Evolutionary conservation across 2,888 invertebrate genomes (phyloP), one percentile per base, ranked within the genome.

Genomic region (Melitaea athalia): DNA sequence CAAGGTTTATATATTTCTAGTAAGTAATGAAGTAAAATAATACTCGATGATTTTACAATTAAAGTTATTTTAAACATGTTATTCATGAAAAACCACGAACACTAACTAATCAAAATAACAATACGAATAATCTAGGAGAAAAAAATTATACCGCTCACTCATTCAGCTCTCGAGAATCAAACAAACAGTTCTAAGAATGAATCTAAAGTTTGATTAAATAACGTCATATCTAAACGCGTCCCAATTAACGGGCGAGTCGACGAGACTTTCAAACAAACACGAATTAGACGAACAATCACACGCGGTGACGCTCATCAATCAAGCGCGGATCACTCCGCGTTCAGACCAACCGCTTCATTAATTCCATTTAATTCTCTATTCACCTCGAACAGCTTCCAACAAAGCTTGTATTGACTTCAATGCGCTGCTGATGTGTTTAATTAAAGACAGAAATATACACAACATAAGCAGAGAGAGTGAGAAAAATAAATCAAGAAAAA

Each of bases 331-430:
- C 38, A 38, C 38, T 38, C 53, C 0, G 24, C 14, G 6, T 4
- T 2, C 5, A n/a, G n/a, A 49, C 14, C 14, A 14, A 45, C 17
- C 59, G 52, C 62, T 68, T 69, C 66, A 64, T 71, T 69, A 61
- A 71, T 71, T 69, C 63, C 71, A 67, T 68, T 68, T 71, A 63
- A 57, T 66, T 42, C 66, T 68, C 69, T 71, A 71, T 71, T 71
- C 71, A 71, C 17, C 57, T 61, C 57, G 50, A 64, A 64, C 52
- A 42, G 60, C 33, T 65, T 60, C 31, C 33, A 53, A 60, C 60
- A 65, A 65, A 60, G 59, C 42, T 31, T n/a, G 1, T 8, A n/a
- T n/a, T 3, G 43, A 15, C 60, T 24, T 10, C 55, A 33, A 31
- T 31, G 33, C 33, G 33, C 45, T 55, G 55, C n/a, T 38, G 49